Evolutionary conservation across 2,888 invertebrate genomes (phyloP), one percentile per base, ranked within the genome.

Genomic region (Mayetiola destructor): DNA sequence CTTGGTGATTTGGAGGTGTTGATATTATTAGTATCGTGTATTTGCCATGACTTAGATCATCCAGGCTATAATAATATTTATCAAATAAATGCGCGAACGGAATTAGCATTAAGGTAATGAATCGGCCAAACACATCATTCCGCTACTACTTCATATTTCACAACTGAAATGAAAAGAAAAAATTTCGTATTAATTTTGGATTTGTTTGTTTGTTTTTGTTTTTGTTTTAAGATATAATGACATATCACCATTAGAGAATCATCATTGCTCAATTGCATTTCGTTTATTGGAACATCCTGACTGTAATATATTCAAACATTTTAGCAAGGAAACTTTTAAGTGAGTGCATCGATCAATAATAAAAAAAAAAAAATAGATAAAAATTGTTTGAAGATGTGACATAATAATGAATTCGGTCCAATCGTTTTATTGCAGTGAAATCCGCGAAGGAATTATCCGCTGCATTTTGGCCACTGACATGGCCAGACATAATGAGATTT

Each of bases 241-340:
- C 74, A 87, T 88, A 66, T 88, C 87, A 56, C 88, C 88, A 3
- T 72, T 88, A 67, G 88, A 88, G 72, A 88, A 88, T 71, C 88
- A 88, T 70, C 88, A 88, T 68, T 88, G 88, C 71, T 87, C 87
- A 61, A 85, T 88, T 63, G 84, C 88, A 52, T 88, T 88, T 71
- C 80, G 85, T 60, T 80, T 88, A 62, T 75, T 88, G 63, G 85
- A 85, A 67, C 80, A 84, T 66, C 82, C 84, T 57, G 85, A 86
- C 66, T 85, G 85, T 70, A 88, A 88, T 71, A 85, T 88, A 63
- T 82, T 88, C 68, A 78, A 80, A 62, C 81, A 82, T 64, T 76
- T 86, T 64, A 76, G 75, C 62, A 73, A 76, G 63, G 75, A 79
- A 61, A 77, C 77, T 62, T 82, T 79, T 69, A 78, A 77, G 73